These are phyloP conservation scores for Azemiops feae DNA, from an alignment of 2,113 vertebrate genomes.

Conservation along the genomic window DNA sequence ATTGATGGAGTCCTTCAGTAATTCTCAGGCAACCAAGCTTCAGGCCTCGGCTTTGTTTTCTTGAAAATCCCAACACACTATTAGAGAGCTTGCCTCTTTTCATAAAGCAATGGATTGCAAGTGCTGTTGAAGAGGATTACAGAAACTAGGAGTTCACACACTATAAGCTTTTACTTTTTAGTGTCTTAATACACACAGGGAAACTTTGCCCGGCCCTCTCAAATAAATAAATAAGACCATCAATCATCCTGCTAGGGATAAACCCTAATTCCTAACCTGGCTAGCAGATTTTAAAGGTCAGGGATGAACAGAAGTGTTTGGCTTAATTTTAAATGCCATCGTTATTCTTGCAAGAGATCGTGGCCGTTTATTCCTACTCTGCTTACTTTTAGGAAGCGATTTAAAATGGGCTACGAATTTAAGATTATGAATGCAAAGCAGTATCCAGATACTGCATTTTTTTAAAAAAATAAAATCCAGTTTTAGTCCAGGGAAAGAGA, in stretches of 20 bases:
- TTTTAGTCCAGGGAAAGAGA: no score
- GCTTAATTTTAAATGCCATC: constrained; percentile 61
- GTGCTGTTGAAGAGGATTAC: constrained; percentile 59
- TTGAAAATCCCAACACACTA: constrained; percentile 23
- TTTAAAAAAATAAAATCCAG: background rate
- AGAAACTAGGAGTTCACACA: constrained; percentile 54
- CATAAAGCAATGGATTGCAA: constrained; percentile 60
- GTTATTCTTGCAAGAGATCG: constrained; percentile 52
- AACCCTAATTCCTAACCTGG: constrained; percentile 64
- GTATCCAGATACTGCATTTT: background rate
- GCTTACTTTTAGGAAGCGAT: constrained; percentile 44
- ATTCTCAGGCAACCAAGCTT: constrained; percentile 13
- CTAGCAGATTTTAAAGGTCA: constrained; percentile 67
- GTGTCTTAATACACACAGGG: constrained; percentile 36
- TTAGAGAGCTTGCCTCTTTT: constrained; percentile 49
- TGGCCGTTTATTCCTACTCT: constrained; percentile 30
- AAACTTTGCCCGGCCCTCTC: background rate
- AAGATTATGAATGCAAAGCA: constrained; percentile 10
- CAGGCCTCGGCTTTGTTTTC: constrained; percentile 45
- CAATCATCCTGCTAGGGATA: constrained; percentile 59
- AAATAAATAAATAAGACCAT: constrained; percentile 26
- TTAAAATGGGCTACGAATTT: constrained; percentile 59
- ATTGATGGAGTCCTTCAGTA: constrained; percentile 19
- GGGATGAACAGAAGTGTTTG: constrained; percentile 57
- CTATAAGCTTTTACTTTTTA: constrained; percentile 60